Conservation (phyloP, 2,888 invertebrate genomes). For the Rhamnusium bicolor region DNA sequence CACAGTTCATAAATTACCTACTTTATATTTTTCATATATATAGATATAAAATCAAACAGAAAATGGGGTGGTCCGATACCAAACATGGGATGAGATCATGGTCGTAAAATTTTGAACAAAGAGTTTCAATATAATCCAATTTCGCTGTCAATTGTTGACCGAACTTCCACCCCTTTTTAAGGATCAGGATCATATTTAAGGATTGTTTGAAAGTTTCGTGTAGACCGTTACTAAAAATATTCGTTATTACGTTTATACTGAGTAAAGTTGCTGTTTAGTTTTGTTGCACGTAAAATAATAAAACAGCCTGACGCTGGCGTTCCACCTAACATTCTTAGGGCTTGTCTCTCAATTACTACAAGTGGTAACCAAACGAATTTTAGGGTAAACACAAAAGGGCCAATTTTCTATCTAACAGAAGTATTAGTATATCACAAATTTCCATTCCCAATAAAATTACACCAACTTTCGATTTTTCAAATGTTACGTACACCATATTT, state of each 20-base stretch:
- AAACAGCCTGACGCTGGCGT: too few relatives aligned
- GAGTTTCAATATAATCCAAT: slow-evolving; percentile 46
- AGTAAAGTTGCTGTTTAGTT: too few relatives aligned
- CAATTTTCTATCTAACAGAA: too few relatives aligned
- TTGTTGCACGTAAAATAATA: too few relatives aligned
- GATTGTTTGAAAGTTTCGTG: slow-evolving; percentile 3
- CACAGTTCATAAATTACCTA: slow-evolving; percentile 39
- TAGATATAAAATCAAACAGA: slow-evolving; percentile 28
- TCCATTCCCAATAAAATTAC: too few relatives aligned
- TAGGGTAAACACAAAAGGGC: too few relatives aligned
- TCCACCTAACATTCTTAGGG: too few relatives aligned
- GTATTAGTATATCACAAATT: too few relatives aligned
- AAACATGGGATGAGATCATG: slow-evolving; percentile 44
- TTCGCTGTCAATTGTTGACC: slow-evolving; percentile 42
- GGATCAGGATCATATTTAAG: not conserved
- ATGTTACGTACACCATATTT: too few relatives aligned
- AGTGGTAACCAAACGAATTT: too few relatives aligned
- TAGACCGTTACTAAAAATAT: not conserved
- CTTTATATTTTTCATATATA: slow-evolving; percentile 38
- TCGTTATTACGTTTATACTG: not conserved
- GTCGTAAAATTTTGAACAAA: slow-evolving; percentile 46
- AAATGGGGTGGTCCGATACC: slow-evolving; percentile 43
- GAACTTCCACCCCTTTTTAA: slow-evolving; percentile 33
- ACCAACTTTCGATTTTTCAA: too few relatives aligned
- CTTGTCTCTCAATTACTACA: too few relatives aligned